Base-by-base conservation (phyloP, 2,113 vertebrate species). In the Semnornis frantzii region DNA sequence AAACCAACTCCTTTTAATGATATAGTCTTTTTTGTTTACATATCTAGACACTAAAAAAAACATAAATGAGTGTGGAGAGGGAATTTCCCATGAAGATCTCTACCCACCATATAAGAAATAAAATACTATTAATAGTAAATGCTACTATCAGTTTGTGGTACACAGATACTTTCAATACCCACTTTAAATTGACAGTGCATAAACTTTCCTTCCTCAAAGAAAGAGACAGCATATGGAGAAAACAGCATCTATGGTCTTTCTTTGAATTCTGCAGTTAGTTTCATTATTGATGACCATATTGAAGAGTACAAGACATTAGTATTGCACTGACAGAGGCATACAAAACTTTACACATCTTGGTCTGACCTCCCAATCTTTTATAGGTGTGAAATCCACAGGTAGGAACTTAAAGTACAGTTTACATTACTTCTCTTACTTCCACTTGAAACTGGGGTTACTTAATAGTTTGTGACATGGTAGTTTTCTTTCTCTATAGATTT, bases 41-140 rank as follows among this genome's bases (percentile, higher is more conserved):
- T 42, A 39, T n/a, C 15, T 70, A 69, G 27, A 48, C 30, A 63
- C 1, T 42, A 28, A 58, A 78, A 13, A 13, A 18, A 39, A 2
- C 4, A 11, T n/a, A 24, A 59, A 24, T 37, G 25, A 3, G 15
- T 6, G 1, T 7, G 2, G 14, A 10, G 10, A 44, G 1, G 2
- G 24, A 65, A 59, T 30, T 25, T 31, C 24, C 9, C 15, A 11
- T 46, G 24, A 62, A 81, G 34, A 60, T 75, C 5, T 33, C 23
- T 27, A 73, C 25, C 2, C 3, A 52, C 3, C 13, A n/a, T 8
- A 11, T 20, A 3, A 87, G 25, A 85, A 83, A 68, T 60, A 66
- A 86, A 78, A 68, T 27, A 14, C 1, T 31, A 10, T 52, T 73
- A 60, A 12, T 48, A 15, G 50, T 46, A 57, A 92, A 14, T 0